Percentiles rank a stretch among this genome's conserved stretches.
phyloP scores from a whole-genome alignment of 1,140 invertebrate genomes.

The Scaptodrosophila lebanonensis region DNA sequence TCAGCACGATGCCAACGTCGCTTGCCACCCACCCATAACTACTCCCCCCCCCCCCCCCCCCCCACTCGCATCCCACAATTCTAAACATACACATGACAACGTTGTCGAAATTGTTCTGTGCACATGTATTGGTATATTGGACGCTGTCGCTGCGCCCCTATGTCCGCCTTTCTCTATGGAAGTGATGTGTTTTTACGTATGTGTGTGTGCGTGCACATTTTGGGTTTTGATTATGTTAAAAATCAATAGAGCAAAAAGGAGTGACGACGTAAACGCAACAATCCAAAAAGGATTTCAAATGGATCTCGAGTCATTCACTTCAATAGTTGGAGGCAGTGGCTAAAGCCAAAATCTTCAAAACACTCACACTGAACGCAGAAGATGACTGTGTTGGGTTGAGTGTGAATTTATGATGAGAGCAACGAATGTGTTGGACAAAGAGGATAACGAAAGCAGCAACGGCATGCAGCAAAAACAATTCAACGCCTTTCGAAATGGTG shows the following conservation, averaged over 20 bases:
- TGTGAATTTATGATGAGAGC: constrained; percentile 1
- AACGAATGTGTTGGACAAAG: constrained; percentile 2
- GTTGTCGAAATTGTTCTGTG: constrained; percentile 33
- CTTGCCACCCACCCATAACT: constrained; percentile 30
- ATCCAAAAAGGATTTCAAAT: not conserved
- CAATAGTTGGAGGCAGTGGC: not conserved
- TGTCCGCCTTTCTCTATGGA: too few relatives aligned
- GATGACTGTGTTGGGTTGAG: constrained; percentile 10
- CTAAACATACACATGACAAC: constrained; percentile 49
- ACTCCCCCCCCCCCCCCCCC: constrained; percentile 1
- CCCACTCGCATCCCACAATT: constrained; percentile 7
- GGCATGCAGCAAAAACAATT: constrained; percentile 16
- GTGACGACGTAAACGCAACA: constrained; percentile 60
- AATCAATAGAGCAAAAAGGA: constrained; percentile 77
- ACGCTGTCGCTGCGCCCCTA: constrained; percentile 45
- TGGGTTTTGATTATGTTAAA: constrained; percentile 76
- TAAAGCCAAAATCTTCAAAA: constrained; percentile 30
- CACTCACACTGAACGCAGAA: not conserved
- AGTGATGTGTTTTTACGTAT: constrained; percentile 9
- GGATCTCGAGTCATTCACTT: not conserved
- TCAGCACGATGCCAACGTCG: constrained; percentile 55
- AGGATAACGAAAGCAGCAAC: not conserved
- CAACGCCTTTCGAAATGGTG: constrained; percentile 49
- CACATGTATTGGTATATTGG: too few relatives aligned
- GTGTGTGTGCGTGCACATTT: constrained; percentile 56